These are phyloP conservation scores for Malurus leucopterus DNA, from an alignment of 2,797 vertebrate species.

Conservation along the genomic window DNA sequence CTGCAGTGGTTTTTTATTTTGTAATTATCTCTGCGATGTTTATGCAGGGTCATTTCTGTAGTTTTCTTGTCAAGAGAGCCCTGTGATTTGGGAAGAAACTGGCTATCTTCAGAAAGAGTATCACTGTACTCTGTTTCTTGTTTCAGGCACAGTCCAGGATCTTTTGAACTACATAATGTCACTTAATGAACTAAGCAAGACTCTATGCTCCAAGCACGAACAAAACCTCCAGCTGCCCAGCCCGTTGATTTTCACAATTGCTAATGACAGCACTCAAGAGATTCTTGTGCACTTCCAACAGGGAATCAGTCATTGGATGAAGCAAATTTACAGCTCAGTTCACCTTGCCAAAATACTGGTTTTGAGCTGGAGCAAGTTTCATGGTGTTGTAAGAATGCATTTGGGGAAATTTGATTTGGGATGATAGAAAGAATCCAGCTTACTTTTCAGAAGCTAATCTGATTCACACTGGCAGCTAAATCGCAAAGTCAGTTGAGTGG, in stretches of 20 bases:
- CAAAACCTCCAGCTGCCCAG: background rate
- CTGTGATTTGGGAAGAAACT: background rate
- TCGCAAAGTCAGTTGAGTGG: background rate
- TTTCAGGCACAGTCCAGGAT: background rate
- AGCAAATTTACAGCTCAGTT: background rate
- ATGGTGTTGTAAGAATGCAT: background rate
- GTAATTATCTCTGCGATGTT: conserved; percentile 20
- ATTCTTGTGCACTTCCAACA: background rate
- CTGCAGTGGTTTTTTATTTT: conserved; percentile 42
- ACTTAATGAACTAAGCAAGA: background rate
- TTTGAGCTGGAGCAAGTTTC: background rate
- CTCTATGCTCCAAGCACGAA: background rate
- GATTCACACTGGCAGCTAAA: background rate
- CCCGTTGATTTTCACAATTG: background rate
- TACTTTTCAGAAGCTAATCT: background rate
- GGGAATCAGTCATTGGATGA: background rate
- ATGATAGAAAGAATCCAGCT: background rate
- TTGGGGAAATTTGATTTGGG: background rate
- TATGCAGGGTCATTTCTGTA: conserved; percentile 18
- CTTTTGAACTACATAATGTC: background rate
- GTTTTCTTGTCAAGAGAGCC: background rate
- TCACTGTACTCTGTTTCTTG: background rate
- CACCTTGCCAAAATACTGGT: background rate
- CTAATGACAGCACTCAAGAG: background rate
- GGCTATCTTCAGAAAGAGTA: background rate